Base-by-base conservation (phyloP, 2,797 vertebrate species). In the Pristis pectinata region DNA sequence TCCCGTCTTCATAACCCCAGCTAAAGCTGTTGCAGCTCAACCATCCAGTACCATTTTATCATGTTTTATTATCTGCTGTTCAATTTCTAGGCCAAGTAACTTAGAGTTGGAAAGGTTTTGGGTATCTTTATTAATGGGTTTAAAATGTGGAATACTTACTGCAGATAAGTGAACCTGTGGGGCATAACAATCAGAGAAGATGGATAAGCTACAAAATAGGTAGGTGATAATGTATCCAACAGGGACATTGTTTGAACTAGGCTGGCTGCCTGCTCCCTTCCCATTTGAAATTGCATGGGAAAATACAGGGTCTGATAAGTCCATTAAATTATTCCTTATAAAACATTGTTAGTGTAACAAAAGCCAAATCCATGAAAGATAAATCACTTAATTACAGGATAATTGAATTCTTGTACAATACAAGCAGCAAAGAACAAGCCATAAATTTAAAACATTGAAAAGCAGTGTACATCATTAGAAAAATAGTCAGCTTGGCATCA, bases 271-370 rank as follows among this genome's bases (percentile, higher is more conserved):
- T n/a, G 82, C 44, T 61, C 11, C 56, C 30, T 15, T 61, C 34
- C 19, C 34, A 15, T n/a, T 11, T 19, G 61, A 17, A 89, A 61
- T 22, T 37, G 56, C 85, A 19, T 37, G 34, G 15, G 34, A 64
- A 37, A 77, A 77, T n/a, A 77, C n/a, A 77, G 37, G 1, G 56
- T 72, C 15, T 89, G n/a, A n/a, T n/a, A 7, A 64, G 34, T 89
- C 85, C 56, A 37, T 89, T 89, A 7, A 61, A 89, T 89, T 37
- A 89, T 64, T 89, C 85, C 56, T 59, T 53, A 56, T 15, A 59
- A 87, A 59, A 59, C 53, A 89, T 89, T 89, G 85, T 89, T 89
- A n/a, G 85, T 34, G 15, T 64, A 61, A 61, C 85, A 89, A 89
- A 89, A 59, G 56, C 30, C 59, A 89, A 89, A 89, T 64, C 85